Conservation (phyloP, 2,113 vertebrate species). For the Jacana jacana region DNA sequence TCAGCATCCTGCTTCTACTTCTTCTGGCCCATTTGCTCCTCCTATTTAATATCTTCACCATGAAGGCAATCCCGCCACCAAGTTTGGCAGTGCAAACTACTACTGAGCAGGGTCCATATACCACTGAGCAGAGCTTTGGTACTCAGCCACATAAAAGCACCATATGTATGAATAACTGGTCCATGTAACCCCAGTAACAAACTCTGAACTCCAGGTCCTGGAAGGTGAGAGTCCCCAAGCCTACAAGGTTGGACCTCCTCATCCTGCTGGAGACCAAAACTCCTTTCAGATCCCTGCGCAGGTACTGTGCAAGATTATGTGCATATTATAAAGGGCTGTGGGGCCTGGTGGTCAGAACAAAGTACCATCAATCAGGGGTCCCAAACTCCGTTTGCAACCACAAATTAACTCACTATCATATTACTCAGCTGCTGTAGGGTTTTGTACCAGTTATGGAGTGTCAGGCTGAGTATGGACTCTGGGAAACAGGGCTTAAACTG, state of each 20-base stretch:
- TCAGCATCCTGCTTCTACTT: not conserved
- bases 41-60: not conserved
- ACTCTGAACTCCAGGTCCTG: not conserved
- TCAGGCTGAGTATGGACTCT: fast-evolving
- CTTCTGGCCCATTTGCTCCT: not conserved
- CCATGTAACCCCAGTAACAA: fast-evolving
- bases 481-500: not conserved
- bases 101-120: not conserved
- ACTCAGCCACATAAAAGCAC: not conserved
- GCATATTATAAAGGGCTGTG: not conserved
- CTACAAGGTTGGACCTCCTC: not conserved
- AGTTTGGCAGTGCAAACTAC: not conserved
- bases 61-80: not conserved
- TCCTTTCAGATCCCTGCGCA: not conserved
- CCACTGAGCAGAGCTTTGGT: not conserved
- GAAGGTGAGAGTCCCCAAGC: not conserved
- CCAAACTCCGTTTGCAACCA: not conserved
- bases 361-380: not conserved
- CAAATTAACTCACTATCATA: not conserved
- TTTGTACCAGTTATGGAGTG: not conserved
- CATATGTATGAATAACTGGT: fast-evolving
- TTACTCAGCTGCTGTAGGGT: not conserved
- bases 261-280: not conserved
- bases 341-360: not conserved
- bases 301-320: not conserved